Conservation (phyloP, 2,797 vertebrate species). For the Schizothorax lantsangensis region DNA sequence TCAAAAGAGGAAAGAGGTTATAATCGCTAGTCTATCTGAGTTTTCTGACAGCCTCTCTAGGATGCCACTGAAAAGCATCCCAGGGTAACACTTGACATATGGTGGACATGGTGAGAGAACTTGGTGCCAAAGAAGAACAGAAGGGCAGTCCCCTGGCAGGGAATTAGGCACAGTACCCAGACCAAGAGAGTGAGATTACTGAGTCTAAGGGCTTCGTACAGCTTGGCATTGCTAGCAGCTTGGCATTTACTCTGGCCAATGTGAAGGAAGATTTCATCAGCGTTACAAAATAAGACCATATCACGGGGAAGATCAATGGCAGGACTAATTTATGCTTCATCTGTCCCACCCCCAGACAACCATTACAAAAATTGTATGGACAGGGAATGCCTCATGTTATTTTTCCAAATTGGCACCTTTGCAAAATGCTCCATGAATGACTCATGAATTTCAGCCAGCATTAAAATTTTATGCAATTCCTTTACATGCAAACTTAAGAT, state of each 20-base stretch:
- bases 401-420: slow-evolving; percentile 21
- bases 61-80: slow-evolving; percentile 45
- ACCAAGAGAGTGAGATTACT: slow-evolving; percentile 32
- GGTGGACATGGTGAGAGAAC: slow-evolving; percentile 50
- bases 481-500: slow-evolving; percentile 1
- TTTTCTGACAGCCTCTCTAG: slow-evolving; percentile 14
- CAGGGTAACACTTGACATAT: slow-evolving; percentile 63
- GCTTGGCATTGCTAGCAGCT: slow-evolving; percentile 26
- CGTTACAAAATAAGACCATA: slow-evolving; percentile 16
- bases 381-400: neutral
- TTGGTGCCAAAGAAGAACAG: slow-evolving; percentile 58
- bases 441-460: neutral
- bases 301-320: slow-evolving; percentile 23
- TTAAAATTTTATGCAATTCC: slow-evolving; percentile 9
- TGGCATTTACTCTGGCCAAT: slow-evolving; percentile 3
- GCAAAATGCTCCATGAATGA: slow-evolving; percentile 9
- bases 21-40: neutral
- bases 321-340: neutral
- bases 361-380: slow-evolving; percentile 6
- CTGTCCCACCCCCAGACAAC: neutral
- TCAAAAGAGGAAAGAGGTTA: neutral
- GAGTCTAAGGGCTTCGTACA: slow-evolving; percentile 25
- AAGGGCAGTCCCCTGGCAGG: slow-evolving; percentile 53
- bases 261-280: slow-evolving; percentile 30
- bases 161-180: slow-evolving; percentile 38